These are phyloP conservation scores for Pantherophis vulpinus DNA, from an alignment of 2,797 vertebrate genomes.

Conservation along the genomic window DNA sequence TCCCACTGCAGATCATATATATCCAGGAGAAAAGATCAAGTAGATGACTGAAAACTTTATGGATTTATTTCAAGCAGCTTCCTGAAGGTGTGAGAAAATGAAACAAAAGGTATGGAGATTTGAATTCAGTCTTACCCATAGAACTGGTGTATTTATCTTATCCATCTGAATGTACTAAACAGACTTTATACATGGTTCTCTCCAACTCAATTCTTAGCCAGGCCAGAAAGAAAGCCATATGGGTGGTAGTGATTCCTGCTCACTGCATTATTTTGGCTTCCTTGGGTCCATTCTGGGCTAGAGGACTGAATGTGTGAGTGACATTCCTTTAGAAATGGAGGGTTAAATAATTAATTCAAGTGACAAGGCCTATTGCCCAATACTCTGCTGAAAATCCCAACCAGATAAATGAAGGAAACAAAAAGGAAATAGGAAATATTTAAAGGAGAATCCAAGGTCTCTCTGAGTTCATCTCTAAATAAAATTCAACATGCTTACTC, in stretches of 20 bases:
- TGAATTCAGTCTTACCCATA: background rate
- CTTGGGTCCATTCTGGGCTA: background rate
- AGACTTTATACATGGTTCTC: background rate
- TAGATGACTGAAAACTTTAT: no score
- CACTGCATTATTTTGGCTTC: background rate
- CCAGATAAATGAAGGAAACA: background rate
- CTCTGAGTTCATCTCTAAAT: background rate
- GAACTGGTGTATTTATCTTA: background rate
- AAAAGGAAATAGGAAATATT: background rate
- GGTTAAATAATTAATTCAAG: background rate
- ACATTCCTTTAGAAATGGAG: background rate
- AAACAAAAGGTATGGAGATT: no score
- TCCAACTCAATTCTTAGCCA: background rate
- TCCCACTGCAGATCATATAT: no score
- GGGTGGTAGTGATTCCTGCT: background rate
- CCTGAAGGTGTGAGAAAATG: no score
- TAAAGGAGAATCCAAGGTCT: background rate
- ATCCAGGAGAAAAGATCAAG: no score
- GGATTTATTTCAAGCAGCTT: no score
- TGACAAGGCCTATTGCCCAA: background rate
- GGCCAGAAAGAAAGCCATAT: background rate
- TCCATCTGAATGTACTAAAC: background rate
- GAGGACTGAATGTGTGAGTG: background rate
- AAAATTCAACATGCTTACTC: background rate
- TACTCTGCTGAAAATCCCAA: background rate